phyloP scores from a whole-genome alignment of 2,797 vertebrate genomes.

The Hipposideros larvatus region DNA sequence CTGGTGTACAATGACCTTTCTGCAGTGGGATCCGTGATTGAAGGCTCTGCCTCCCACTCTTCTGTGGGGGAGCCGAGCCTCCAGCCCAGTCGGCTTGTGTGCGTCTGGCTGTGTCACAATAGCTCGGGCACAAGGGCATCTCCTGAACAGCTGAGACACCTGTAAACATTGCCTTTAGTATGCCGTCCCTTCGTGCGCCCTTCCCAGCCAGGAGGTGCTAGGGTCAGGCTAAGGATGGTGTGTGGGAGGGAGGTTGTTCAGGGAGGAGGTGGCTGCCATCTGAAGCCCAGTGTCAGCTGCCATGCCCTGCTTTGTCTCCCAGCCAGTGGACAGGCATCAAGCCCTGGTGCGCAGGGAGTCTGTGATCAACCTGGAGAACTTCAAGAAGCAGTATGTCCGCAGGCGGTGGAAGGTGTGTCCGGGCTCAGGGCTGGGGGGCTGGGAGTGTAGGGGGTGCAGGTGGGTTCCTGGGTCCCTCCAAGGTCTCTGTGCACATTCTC shows the following conservation, averaged over 20 bases:
- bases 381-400: conserved; percentile 94
- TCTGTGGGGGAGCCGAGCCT: neutral
- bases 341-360: conserved; percentile 95
- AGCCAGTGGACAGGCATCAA: conserved; percentile 94
- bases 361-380: conserved; percentile 96
- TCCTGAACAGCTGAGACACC: neutral
- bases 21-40: neutral
- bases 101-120: neutral
- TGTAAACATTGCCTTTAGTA: neutral
- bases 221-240: neutral
- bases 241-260: neutral
- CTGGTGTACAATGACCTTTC: neutral
- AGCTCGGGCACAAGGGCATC: neutral
- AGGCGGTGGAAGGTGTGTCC: conserved; percentile 95
- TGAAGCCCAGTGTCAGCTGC: conserved; percentile 7
- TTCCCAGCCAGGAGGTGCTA: neutral
- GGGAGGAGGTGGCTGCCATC: neutral
- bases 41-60: neutral
- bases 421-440: neutral
- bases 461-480: neutral
- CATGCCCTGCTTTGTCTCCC: conserved; percentile 84
- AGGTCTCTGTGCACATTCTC: neutral
- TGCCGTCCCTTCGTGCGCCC: neutral
- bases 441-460: accelerated
- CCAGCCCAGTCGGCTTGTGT: neutral